phyloP scores from a whole-genome alignment of 2,888 invertebrate genomes.

The Philopedon plagiatum region DNA sequence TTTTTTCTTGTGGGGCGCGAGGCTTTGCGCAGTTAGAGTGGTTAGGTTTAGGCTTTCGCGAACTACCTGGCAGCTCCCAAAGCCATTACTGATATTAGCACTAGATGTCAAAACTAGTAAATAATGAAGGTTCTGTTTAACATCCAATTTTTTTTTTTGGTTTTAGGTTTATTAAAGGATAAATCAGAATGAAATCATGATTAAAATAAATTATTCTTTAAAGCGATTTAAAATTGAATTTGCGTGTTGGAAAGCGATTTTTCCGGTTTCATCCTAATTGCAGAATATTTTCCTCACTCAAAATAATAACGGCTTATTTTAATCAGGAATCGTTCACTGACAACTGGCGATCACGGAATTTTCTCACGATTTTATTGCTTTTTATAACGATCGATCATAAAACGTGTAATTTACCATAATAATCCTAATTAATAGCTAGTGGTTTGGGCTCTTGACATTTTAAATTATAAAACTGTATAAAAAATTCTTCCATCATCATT shows the following conservation, averaged over 20 bases:
- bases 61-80: too few relatives aligned
- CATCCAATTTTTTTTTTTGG: too few relatives aligned
- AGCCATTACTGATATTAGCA: too few relatives aligned
- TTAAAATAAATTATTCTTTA: conserved; percentile 10
- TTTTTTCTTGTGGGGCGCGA: too few relatives aligned
- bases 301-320: conserved; percentile 33
- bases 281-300: conserved; percentile 21
- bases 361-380: conserved; percentile 27
- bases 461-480: background rate
- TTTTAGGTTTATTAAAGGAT: background rate
- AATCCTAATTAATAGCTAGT: background rate
- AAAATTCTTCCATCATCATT: too few relatives aligned
- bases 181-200: background rate
- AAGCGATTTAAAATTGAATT: conserved; percentile 8
- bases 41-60: too few relatives aligned
- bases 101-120: too few relatives aligned
- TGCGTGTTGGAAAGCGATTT: conserved; percentile 21
- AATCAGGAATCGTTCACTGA: conserved; percentile 17
- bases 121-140: too few relatives aligned
- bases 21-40: too few relatives aligned
- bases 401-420: background rate
- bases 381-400: background rate
- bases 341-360: conserved; percentile 24
- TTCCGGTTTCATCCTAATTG: conserved; percentile 21
- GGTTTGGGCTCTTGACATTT: background rate